Evolutionary conservation across 2,113 vertebrate species (phyloP), one percentile per base, ranked within the genome.

Genomic region (Zeus faber): DNA sequence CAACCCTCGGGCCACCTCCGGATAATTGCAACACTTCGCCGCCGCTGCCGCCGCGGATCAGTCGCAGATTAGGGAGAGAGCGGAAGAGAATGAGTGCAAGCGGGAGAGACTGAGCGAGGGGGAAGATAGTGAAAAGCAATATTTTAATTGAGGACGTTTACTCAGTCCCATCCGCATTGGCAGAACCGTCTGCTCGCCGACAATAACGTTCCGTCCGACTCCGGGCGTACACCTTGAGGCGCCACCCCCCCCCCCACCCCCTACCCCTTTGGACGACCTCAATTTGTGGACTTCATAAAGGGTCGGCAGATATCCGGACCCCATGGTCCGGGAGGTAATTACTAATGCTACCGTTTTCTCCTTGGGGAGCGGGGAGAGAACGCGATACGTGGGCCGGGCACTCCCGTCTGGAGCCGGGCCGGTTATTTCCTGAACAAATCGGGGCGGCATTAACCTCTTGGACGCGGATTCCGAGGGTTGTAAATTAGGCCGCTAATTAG

Each of bases 401-500:
- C 58, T 74, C 46, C 55, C 7, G 58, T 74, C 77, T 76, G 83
- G 79, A 82, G 65, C 49, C 1, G 5, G 73, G 70, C 71, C 81
- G 81, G 70, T 70, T 66, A 55, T 72, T 82, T 85, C 69, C 70
- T 45, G 53, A 43, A 65, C 66, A 69, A 78, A 81, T 73, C 75
- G 54, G n/a, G 58, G 27, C 64, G 24, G 60, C 62, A 80, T 87
- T 76, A 77, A 78, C 75, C 81, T 87, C 78, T 49, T 71, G 72
- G 68, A 86, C 76, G 70, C 70, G 59, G 65, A 81, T 64, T 76
- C 62, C 61, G 78, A 69, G 18, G 57, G 31, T 66, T 73, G 66
- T 68, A 86, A 87, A 82, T 84, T 78, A 85, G 73, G n/a, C 60
- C 62, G 44, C 77, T 80, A 83, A 87, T 87, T 87, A 84, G 70